These are phyloP conservation scores for Drosophila azteca DNA, from an alignment of 1,140 invertebrate genomes.

Conservation along the genomic window DNA sequence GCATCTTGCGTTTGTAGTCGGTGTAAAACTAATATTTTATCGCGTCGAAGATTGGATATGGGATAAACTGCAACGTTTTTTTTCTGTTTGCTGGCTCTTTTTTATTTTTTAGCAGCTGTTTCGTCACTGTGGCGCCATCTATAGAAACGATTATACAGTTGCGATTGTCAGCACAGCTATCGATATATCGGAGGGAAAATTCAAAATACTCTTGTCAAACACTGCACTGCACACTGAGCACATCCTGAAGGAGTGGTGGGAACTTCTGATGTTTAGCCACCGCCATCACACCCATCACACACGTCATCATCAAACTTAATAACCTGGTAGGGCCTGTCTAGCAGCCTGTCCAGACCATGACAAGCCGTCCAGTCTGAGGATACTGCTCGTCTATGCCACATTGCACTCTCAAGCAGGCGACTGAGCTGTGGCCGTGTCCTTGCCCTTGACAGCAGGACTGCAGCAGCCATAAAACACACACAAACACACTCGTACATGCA, in stretches of 20 bases:
- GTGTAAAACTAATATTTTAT: background rate
- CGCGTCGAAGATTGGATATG: background rate
- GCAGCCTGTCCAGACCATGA: conserved; percentile 26
- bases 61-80: background rate
- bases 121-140: too few relatives aligned
- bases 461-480: conserved; percentile 18
- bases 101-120: conserved; percentile 14
- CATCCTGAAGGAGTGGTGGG: too few relatives aligned
- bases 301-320: background rate
- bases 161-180: background rate
- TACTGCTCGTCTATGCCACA: background rate
- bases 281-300: too few relatives aligned
- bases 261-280: too few relatives aligned
- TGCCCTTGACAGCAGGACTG: conserved; percentile 41
- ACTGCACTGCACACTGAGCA: too few relatives aligned
- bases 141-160: too few relatives aligned
- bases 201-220: conserved; percentile 23
- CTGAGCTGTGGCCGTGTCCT: conserved; percentile 19
- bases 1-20: conserved; percentile 84
- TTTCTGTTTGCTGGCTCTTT: background rate
- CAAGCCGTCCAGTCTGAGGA: conserved; percentile 15
- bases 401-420: conserved; percentile 28
- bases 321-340: background rate
- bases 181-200: conserved; percentile 18
- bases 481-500: conserved; percentile 6